phyloP scores from a whole-genome alignment of 1,140 invertebrate species.

The Bombus sibiricus region DNA sequence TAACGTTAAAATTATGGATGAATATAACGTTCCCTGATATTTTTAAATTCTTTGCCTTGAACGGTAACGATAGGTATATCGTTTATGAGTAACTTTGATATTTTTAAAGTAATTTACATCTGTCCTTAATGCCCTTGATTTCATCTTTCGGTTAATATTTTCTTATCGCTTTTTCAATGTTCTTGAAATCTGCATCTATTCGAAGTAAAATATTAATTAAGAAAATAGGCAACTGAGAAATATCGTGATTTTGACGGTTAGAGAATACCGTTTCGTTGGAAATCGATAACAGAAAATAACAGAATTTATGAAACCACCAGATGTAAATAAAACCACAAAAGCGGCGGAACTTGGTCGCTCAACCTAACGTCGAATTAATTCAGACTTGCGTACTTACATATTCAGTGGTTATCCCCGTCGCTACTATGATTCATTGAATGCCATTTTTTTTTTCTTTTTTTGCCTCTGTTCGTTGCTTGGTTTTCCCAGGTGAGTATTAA shows the following conservation, averaged over 20 bases:
- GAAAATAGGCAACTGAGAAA: not conserved
- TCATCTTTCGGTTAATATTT: not conserved
- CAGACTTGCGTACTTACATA: too few relatives aligned
- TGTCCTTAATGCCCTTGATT: too few relatives aligned
- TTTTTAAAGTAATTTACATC: too few relatives aligned
- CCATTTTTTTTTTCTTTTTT: not conserved
- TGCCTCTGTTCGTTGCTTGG: not conserved
- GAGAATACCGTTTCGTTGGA: not conserved
- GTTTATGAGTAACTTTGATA: not conserved
- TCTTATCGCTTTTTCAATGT: not conserved
- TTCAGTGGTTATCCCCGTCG: not conserved
- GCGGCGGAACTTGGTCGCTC: too few relatives aligned
- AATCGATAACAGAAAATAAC: not conserved
- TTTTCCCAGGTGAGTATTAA: constrained; percentile 21
- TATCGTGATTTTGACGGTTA: not conserved
- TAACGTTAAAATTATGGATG: too few relatives aligned
- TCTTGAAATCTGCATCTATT: not conserved
- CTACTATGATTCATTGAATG: constrained; percentile 20
- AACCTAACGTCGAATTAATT: not conserved
- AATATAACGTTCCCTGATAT: not conserved
- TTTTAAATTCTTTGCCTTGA: not conserved
- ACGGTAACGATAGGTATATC: not conserved
- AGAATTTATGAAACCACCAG: too few relatives aligned
- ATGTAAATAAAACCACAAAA: too few relatives aligned
- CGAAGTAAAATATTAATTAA: not conserved